These are phyloP conservation scores for Digitonthophagus gazella DNA, from an alignment of 2,888 invertebrate genomes.

Conservation along the genomic window DNA sequence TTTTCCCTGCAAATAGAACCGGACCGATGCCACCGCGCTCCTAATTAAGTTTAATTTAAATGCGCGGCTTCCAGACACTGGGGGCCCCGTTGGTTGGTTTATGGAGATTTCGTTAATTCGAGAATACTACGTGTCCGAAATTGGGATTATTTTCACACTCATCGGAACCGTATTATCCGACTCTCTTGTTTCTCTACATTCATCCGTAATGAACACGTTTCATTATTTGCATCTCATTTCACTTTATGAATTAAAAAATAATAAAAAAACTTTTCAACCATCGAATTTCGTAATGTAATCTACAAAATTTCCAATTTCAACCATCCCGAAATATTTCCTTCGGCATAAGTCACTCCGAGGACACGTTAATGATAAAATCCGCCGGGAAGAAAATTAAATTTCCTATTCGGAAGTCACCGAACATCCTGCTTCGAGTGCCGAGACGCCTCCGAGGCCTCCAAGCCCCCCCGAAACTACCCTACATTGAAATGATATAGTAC, in stretches of 20 bases:
- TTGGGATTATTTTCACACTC: neutral
- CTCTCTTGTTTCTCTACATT: neutral
- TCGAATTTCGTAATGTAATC: no score
- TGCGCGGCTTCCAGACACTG: neutral
- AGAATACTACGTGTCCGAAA: neutral
- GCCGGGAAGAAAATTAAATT: constrained; percentile 15
- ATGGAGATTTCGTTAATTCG: neutral
- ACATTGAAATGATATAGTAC: neutral
- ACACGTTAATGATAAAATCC: constrained; percentile 16
- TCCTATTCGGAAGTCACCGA: constrained; percentile 13
- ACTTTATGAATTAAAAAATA: no score
- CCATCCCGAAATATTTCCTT: neutral
- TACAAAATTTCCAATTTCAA: neutral
- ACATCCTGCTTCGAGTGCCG: constrained; percentile 9
- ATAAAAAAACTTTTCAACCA: no score
- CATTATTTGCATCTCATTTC: no score
- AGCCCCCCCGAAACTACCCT: neutral
- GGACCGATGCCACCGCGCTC: neutral
- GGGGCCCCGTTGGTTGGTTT: neutral
- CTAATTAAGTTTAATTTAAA: neutral
- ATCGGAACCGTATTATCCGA: neutral
- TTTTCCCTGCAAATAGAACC: neutral
- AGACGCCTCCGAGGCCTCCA: neutral
- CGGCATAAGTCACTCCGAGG: constrained; percentile 1
- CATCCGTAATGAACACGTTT: neutral